Conservation (phyloP, 2,797 vertebrate genomes). For the Gouania willdenowi region DNA sequence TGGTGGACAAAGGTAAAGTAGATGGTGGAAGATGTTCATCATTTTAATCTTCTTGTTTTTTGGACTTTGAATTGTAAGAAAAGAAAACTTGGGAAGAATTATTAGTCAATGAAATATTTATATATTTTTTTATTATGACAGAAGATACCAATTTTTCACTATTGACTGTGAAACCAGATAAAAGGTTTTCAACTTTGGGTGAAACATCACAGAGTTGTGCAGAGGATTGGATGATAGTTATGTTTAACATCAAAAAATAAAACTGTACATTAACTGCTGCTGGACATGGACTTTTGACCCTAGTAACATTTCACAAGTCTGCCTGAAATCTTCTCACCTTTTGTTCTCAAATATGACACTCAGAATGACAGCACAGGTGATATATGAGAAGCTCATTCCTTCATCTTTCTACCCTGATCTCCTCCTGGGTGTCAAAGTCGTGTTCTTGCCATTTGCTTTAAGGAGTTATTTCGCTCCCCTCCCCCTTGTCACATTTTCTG, state of each 20-base stretch:
- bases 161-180: no score
- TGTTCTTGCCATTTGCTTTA: conserved; percentile 2
- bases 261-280: not conserved
- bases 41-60: no score
- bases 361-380: conserved; percentile 23
- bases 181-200: no score
- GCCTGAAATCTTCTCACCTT: conserved; percentile 18
- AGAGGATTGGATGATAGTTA: no score
- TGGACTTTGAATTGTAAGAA: no score
- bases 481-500: conserved; percentile 17
- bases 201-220: conserved; percentile 8
- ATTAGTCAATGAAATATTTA: no score
- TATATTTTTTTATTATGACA: no score
- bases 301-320: conserved; percentile 21
- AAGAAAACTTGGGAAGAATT: no score
- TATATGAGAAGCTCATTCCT: conserved; percentile 17
- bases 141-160: no score
- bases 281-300: conserved; percentile 4
- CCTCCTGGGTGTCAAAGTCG: conserved; percentile 15
- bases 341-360: conserved; percentile 16
- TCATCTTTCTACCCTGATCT: conserved; percentile 2
- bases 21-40: no score
- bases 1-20: no score
- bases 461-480: not conserved
- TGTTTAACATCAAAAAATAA: no score